These are phyloP conservation scores for Cherax destructor DNA, from an alignment of 1,140 invertebrate species.

Conservation along the genomic window DNA sequence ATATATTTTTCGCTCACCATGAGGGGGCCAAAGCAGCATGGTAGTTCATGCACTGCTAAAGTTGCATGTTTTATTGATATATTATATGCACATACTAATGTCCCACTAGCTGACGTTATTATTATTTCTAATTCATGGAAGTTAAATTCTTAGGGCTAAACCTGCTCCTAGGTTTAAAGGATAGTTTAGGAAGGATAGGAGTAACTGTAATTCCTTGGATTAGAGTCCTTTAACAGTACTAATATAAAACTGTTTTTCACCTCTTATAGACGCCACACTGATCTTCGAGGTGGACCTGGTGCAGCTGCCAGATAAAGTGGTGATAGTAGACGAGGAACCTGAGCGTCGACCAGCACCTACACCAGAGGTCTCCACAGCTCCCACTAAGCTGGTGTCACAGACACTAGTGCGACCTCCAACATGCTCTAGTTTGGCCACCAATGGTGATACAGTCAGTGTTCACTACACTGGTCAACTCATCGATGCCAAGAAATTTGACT, in stretches of 20 bases:
- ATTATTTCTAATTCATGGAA: too few species aligned
- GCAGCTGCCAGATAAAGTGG: slow-evolving; percentile 72
- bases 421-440: slow-evolving; percentile 62
- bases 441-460: slow-evolving; percentile 74
- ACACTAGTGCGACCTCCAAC: slow-evolving; percentile 55
- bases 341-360: slow-evolving; percentile 28
- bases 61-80: too few species aligned
- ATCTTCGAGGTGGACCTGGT: slow-evolving; percentile 75
- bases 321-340: slow-evolving; percentile 30
- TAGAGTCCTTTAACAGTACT: too few species aligned
- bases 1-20: too few species aligned
- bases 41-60: too few species aligned
- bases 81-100: too few species aligned
- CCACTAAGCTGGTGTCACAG: slow-evolving; percentile 52
- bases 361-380: neutral
- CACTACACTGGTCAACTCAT: slow-evolving; percentile 75
- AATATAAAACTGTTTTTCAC: neutral
- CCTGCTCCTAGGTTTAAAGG: too few species aligned
- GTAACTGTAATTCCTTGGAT: too few species aligned
- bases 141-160: too few species aligned
- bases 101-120: too few species aligned
- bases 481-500: slow-evolving; percentile 74
- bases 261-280: slow-evolving; percentile 73
- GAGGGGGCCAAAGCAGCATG: too few species aligned
- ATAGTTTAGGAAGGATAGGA: too few species aligned